phyloP scores from a whole-genome alignment of 2,797 vertebrate genomes.

The Podarcis siculus region DNA sequence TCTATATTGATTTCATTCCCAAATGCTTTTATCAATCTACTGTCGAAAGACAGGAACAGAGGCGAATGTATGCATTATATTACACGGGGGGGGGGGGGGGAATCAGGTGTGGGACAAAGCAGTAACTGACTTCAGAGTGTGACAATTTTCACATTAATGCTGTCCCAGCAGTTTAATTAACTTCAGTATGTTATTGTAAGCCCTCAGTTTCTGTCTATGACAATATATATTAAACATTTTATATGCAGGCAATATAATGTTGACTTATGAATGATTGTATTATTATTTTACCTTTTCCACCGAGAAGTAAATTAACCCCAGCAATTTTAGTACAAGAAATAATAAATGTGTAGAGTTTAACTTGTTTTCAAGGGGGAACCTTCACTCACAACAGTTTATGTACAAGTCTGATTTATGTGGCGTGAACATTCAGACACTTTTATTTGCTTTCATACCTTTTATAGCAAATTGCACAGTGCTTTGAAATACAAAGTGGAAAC shows the following conservation, averaged over 20 bases:
- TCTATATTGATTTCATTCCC: not conserved
- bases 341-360: constrained; percentile 14
- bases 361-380: not conserved
- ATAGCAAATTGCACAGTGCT: constrained; percentile 1
- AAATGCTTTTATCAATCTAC: not conserved
- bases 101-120: constrained; percentile 3
- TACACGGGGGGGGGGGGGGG: not conserved
- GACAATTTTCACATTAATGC: not conserved
- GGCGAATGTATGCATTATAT: not conserved
- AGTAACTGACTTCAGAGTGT: not conserved
- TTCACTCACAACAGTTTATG: not conserved
- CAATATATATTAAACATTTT: constrained; percentile 1
- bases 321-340: constrained; percentile 9
- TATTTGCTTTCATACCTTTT: constrained; percentile 17
- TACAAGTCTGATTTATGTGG: not conserved
- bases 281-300: not conserved
- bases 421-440: constrained; percentile 21
- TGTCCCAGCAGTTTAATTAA: not conserved
- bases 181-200: not conserved
- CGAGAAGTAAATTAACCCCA: constrained; percentile 2
- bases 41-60: fast-evolving
- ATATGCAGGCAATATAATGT: not conserved
- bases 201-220: not conserved
- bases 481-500: constrained; percentile 18
- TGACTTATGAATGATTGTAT: not conserved